These are phyloP conservation scores for Penaeus indicus DNA, from an alignment of 1,140 invertebrate genomes.

Conservation along the genomic window DNA sequence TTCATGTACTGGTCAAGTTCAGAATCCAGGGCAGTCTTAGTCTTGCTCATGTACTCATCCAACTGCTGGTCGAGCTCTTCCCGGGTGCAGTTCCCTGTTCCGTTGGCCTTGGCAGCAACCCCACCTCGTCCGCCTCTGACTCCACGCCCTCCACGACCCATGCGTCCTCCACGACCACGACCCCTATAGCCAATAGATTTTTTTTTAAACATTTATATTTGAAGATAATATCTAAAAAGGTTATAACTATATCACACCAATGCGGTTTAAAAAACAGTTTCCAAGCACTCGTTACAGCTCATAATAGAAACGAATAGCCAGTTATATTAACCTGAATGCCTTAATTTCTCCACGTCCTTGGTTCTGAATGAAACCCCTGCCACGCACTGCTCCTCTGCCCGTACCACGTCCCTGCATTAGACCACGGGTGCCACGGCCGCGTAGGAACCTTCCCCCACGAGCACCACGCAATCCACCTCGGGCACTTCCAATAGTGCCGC, in stretches of 20 bases:
- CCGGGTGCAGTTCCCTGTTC: constrained; percentile 9
- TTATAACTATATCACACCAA: no score
- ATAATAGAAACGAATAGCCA: background rate
- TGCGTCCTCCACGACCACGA: constrained; percentile 45
- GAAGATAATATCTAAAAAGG: no score
- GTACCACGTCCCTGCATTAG: constrained; percentile 4
- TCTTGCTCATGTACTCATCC: constrained; percentile 60
- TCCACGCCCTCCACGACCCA: constrained; percentile 32
- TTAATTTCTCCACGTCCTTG: constrained; percentile 20
- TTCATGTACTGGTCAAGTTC: constrained; percentile 55
- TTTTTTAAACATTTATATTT: no score
- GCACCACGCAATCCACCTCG: constrained; percentile 1
- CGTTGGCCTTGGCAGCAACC: background rate
- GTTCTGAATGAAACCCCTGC: background rate
- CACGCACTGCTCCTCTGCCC: constrained; percentile 18
- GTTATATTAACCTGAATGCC: constrained; percentile 15
- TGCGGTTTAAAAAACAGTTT: no score
- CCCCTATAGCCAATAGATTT: constrained; percentile 18
- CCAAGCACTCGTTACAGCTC: no score
- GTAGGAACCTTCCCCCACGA: constrained; percentile 22
- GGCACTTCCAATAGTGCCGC: background rate
- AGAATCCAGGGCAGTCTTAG: constrained; percentile 45
- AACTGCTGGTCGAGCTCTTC: constrained; percentile 55
- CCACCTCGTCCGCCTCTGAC: constrained; percentile 19
- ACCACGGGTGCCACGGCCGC: constrained; percentile 24